phyloP scores from a whole-genome alignment of 2,113 vertebrate species.

The Merops nubicus region DNA sequence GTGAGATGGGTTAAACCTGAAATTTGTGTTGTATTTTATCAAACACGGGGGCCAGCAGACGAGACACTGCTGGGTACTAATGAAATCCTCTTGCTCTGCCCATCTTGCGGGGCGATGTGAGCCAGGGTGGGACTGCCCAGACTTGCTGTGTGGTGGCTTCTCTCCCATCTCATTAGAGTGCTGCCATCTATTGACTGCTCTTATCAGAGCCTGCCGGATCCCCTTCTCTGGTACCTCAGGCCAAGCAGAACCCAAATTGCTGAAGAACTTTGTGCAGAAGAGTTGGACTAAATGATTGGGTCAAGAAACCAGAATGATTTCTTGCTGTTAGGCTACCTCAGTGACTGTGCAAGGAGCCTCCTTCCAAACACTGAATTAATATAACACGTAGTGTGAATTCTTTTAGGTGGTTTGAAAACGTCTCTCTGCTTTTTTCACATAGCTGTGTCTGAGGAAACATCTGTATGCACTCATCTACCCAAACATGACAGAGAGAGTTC shows the following conservation, averaged over 20 bases:
- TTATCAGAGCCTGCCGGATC: background rate
- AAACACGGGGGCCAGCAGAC: background rate
- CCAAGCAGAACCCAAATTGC: background rate
- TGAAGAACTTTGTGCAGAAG: background rate
- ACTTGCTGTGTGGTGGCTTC: background rate
- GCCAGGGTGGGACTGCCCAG: background rate
- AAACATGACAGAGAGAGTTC: background rate
- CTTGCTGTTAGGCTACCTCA: background rate
- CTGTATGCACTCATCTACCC: background rate
- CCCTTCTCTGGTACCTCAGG: background rate
- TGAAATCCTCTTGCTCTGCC: background rate
- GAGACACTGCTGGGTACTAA: background rate
- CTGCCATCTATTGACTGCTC: conserved; percentile 56
- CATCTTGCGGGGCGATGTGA: background rate
- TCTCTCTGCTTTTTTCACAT: background rate
- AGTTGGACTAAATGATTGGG: background rate
- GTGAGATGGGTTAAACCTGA: background rate
- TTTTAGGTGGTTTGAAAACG: background rate
- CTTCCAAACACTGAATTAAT: background rate
- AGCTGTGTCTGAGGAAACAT: background rate
- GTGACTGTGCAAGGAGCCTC: background rate
- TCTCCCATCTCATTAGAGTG: background rate
- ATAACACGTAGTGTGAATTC: background rate
- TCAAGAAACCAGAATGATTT: background rate
- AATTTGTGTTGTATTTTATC: background rate